Conservation (phyloP, 2,113 vertebrate species). For the Prunella fulvescens region DNA sequence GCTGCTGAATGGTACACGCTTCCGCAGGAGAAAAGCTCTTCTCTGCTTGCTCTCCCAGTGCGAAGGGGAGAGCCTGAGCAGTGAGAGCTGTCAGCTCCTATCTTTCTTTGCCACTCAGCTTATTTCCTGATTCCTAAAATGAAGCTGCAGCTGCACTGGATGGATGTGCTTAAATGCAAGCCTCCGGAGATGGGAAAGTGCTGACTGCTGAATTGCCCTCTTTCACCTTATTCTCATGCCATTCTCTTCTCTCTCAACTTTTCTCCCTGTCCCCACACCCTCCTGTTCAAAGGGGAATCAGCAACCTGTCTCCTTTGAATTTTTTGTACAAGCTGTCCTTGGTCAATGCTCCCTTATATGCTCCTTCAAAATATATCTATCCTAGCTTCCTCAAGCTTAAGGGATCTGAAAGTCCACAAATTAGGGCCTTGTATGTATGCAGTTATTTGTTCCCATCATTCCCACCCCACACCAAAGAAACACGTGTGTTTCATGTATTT, state of each 20-base stretch:
- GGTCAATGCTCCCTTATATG: not conserved
- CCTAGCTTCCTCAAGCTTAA: not conserved
- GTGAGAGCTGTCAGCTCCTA: slow-evolving; percentile 49
- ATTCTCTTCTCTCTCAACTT: not conserved
- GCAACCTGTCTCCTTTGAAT: not conserved
- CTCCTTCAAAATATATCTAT: not conserved
- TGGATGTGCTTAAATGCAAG: slow-evolving; percentile 48
- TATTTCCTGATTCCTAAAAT: slow-evolving; percentile 65
- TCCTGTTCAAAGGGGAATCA: not conserved
- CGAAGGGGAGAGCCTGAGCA: slow-evolving; percentile 24
- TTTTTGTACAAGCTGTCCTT: not conserved
- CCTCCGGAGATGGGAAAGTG: slow-evolving; percentile 56
- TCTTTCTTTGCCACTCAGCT: slow-evolving; percentile 60
- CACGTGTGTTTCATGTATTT: not conserved
- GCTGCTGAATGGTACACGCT: not conserved
- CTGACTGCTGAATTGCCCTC: slow-evolving; percentile 53
- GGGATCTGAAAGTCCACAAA: not conserved
- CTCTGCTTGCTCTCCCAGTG: slow-evolving; percentile 20
- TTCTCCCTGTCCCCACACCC: not conserved
- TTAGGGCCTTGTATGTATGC: not conserved
- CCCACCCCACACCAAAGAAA: not conserved
- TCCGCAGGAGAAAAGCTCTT: slow-evolving; percentile 47
- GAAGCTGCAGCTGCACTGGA: slow-evolving; percentile 61
- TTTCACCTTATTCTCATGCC: slow-evolving; percentile 27
- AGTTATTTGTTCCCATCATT: not conserved